Conservation (phyloP, 2,797 vertebrate genomes). For the Bradypodion ventrale region DNA sequence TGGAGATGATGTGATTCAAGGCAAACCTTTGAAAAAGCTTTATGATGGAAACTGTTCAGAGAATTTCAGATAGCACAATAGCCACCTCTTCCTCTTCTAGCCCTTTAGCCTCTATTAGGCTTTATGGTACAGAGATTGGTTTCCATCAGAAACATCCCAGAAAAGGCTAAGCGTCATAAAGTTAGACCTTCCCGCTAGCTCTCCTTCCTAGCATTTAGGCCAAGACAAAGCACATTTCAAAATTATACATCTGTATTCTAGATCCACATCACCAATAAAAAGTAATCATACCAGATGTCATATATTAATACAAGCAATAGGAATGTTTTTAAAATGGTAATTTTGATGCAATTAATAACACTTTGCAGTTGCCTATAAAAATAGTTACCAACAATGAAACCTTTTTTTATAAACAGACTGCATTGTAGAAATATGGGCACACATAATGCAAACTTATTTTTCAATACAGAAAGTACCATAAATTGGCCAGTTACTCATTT, state of each 20-base stretch:
- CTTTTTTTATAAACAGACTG: neutral
- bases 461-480: neutral
- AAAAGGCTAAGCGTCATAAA: slow-evolving; percentile 28
- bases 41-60: slow-evolving; percentile 49
- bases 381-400: neutral
- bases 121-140: slow-evolving; percentile 38
- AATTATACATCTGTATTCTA: neutral
- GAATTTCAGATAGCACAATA: slow-evolving; percentile 50
- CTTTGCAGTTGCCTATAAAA: neutral
- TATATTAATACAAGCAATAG: neutral
- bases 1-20: slow-evolving; percentile 49
- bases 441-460: neutral
- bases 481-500: neutral
- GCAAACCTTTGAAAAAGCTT: slow-evolving; percentile 48
- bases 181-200: slow-evolving; percentile 1
- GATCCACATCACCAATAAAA: neutral
- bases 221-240: neutral
- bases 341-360: neutral
- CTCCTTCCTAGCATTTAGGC: neutral
- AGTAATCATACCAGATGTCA: neutral
- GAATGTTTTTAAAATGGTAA: slow-evolving; percentile 1
- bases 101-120: slow-evolving; percentile 43
- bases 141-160: slow-evolving; percentile 44
- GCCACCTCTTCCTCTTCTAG: slow-evolving; percentile 54
- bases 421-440: neutral